phyloP scores from a whole-genome alignment of 2,797 vertebrate genomes.

The Acanthurus leucopareius region DNA sequence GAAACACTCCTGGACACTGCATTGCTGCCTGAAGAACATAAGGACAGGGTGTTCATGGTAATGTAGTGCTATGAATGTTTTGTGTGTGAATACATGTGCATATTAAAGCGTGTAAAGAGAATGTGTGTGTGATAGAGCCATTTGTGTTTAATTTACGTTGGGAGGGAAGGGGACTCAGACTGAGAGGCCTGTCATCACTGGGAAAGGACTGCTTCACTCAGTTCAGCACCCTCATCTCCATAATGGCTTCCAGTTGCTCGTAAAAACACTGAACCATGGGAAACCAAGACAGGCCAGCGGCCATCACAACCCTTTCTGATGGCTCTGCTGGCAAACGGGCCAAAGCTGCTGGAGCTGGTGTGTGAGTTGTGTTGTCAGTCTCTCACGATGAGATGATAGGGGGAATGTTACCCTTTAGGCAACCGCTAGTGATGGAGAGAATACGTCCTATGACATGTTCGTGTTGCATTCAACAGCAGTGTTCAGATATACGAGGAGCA shows the following conservation, averaged over 20 bases:
- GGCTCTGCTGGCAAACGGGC: slow-evolving; percentile 51
- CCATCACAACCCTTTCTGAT: slow-evolving; percentile 60
- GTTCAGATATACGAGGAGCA: background rate
- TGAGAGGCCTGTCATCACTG: slow-evolving; percentile 79
- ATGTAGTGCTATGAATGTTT: slow-evolving; percentile 27
- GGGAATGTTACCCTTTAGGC: background rate
- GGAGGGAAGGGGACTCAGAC: slow-evolving; percentile 73
- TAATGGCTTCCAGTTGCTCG: slow-evolving; percentile 89
- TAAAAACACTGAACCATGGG: slow-evolving; percentile 83
- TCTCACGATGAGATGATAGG: background rate
- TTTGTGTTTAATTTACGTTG: slow-evolving; percentile 86
- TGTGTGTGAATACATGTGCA: slow-evolving; percentile 39
- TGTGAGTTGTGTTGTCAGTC: slow-evolving; percentile 11
- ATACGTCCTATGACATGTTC: background rate
- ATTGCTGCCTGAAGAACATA: background rate
- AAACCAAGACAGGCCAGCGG: slow-evolving; percentile 75
- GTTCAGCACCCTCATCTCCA: slow-evolving; percentile 81
- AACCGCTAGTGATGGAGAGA: background rate
- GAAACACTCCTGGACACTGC: too few relatives aligned
- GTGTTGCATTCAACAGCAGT: background rate
- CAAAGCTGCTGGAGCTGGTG: slow-evolving; percentile 1
- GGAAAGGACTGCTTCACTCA: slow-evolving; percentile 67
- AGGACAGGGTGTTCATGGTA: slow-evolving; percentile 12
- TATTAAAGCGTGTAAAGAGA: slow-evolving; percentile 30
- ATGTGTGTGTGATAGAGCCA: slow-evolving; percentile 73